These are phyloP conservation scores for Notothenia coriiceps DNA, from an alignment of 2,113 vertebrate genomes.

Conservation along the genomic window DNA sequence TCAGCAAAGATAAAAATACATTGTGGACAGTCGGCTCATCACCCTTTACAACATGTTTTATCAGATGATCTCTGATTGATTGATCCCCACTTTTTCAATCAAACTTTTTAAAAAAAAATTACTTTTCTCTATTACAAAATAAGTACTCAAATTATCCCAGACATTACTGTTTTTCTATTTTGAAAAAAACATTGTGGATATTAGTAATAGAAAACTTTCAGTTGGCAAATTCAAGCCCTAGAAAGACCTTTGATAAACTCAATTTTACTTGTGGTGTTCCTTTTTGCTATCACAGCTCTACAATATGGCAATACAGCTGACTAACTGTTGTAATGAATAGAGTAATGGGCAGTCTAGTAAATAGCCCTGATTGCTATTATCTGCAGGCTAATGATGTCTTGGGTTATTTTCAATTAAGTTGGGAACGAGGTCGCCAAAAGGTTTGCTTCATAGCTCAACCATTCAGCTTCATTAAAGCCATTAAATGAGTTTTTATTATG, in stretches of 20 bases:
- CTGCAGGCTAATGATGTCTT: slow-evolving; percentile 71
- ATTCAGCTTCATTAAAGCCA: slow-evolving; percentile 62
- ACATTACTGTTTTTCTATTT: background rate
- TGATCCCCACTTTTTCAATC: background rate
- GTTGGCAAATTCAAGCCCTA: background rate
- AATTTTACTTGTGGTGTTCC: background rate
- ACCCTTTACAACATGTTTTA: background rate
- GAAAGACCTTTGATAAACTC: background rate
- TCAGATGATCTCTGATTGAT: slow-evolving; percentile 11
- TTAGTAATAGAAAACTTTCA: background rate
- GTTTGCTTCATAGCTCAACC: slow-evolving; percentile 51
- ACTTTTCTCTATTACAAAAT: background rate
- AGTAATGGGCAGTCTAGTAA: slow-evolving; percentile 64
- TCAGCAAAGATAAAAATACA: slow-evolving; percentile 22
- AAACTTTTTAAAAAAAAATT: too few relatives aligned
- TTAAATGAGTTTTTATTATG: slow-evolving; percentile 58
- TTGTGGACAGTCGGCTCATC: slow-evolving; percentile 2
- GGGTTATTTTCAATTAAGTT: slow-evolving; percentile 72
- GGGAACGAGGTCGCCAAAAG: slow-evolving; percentile 64
- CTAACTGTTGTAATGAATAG: slow-evolving; percentile 59
- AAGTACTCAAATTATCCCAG: too few relatives aligned
- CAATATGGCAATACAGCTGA: slow-evolving; percentile 2
- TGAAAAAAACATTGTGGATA: background rate
- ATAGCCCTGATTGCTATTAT: slow-evolving; percentile 64
- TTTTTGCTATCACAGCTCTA: background rate